Conservation (phyloP, 2,797 vertebrate genomes). For the Geotrypetes seraphini region DNA sequence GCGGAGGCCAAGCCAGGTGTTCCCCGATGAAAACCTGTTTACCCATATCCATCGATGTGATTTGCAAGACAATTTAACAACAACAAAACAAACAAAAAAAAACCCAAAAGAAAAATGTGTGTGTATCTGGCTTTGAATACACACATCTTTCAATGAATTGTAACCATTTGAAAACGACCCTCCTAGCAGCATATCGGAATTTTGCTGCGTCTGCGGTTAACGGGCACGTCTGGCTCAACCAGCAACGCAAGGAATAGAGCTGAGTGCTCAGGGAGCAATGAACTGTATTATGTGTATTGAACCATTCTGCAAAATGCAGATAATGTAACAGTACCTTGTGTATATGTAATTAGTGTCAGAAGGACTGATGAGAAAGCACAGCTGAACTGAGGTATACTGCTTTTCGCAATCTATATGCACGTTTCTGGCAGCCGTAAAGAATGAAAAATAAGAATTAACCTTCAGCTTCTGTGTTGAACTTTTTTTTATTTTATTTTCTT, state of each 20-base stretch:
- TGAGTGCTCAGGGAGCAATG: no score
- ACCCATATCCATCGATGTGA: no score
- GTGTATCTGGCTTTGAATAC: no score
- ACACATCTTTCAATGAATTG: no score
- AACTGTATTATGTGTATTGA: neutral
- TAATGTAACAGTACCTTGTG: slow-evolving; percentile 9
- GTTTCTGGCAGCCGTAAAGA: slow-evolving; percentile 3
- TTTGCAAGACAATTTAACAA: no score
- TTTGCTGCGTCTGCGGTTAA: slow-evolving; percentile 5
- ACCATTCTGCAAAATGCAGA: neutral
- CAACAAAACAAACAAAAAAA: no score
- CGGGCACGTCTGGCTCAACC: neutral
- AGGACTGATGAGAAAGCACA: neutral
- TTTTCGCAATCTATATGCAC: neutral
- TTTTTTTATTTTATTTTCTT: no score
- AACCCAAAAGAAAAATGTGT: no score
- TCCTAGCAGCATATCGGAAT: slow-evolving; percentile 1
- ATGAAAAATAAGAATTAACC: slow-evolving; percentile 6
- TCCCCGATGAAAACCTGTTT: no score
- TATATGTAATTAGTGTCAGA: slow-evolving; percentile 7
- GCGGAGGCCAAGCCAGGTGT: no score
- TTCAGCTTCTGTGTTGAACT: no score
- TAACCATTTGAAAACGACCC: no score
- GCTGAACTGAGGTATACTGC: neutral
- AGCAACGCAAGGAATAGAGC: neutral